Conservation (phyloP, 1,140 invertebrate species). For the Rhizoglyphus robini region DNA sequence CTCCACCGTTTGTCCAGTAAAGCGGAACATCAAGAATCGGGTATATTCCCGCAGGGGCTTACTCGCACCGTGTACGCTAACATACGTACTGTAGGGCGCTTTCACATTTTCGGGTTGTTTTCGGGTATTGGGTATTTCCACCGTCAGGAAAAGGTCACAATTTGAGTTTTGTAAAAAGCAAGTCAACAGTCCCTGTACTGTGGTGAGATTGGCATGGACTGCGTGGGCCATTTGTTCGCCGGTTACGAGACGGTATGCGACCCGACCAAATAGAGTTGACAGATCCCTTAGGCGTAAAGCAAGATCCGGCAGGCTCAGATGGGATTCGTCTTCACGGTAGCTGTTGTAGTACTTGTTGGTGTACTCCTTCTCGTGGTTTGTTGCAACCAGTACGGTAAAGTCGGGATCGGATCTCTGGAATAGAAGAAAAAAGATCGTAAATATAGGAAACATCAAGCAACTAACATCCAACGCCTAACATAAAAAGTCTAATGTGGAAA, state of each 20-base stretch:
- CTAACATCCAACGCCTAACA: no score
- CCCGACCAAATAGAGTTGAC: slow-evolving; percentile 40
- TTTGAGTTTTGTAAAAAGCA: slow-evolving; percentile 59
- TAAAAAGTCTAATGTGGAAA: no score
- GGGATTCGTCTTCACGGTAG: slow-evolving; percentile 51
- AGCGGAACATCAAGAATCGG: background rate
- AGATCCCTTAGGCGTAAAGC: slow-evolving; percentile 25
- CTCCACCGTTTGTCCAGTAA: background rate
- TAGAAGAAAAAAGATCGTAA: no score
- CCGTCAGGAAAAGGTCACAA: slow-evolving; percentile 48
- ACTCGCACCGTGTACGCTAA: slow-evolving; percentile 27
- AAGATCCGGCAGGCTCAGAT: background rate
- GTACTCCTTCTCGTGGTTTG: slow-evolving; percentile 49
- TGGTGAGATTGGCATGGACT: slow-evolving; percentile 16
- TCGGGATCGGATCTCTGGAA: background rate
- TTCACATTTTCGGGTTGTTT: slow-evolving; percentile 2
- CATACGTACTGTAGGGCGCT: slow-evolving; percentile 31
- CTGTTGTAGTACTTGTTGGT: slow-evolving; percentile 64
- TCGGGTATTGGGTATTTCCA: slow-evolving; percentile 25
- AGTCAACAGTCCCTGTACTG: slow-evolving; percentile 52
- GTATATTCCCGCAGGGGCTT: slow-evolving; percentile 26
- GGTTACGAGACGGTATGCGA: slow-evolving; percentile 27
- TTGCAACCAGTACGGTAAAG: slow-evolving; percentile 38
- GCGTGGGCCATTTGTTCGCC: slow-evolving; percentile 9
- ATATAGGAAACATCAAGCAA: background rate